phyloP scores from a whole-genome alignment of 2,797 vertebrate genomes.

The Aulostomus chinensis region DNA sequence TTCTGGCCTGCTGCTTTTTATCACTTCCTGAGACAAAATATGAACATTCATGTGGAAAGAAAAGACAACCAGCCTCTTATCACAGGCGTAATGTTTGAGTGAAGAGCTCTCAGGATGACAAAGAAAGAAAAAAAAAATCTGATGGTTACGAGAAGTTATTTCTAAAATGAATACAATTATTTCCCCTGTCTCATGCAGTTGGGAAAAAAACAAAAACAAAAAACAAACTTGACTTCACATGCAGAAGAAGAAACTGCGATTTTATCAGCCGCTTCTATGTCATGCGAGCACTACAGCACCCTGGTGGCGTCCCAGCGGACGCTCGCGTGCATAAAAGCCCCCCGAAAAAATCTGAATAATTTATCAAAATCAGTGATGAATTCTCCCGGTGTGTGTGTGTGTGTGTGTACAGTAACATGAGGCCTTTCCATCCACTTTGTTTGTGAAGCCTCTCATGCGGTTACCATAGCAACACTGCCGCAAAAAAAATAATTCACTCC shows the following conservation, averaged over 20 bases:
- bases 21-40: slow-evolving; percentile 45
- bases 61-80: slow-evolving; percentile 40
- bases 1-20: slow-evolving; percentile 53
- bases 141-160: slow-evolving; percentile 1
- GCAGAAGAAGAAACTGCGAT: too few relatives aligned
- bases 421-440: too few relatives aligned
- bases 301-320: not conserved
- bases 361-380: too few relatives aligned
- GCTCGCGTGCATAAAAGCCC: not conserved
- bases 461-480: slow-evolving; percentile 54
- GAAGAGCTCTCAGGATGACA: slow-evolving; percentile 40
- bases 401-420: too few relatives aligned
- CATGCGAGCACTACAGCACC: slow-evolving; percentile 26
- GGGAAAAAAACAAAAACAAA: not conserved
- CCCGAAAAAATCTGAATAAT: too few relatives aligned
- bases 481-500: slow-evolving; percentile 44
- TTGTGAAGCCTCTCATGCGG: slow-evolving; percentile 29
- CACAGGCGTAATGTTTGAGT: slow-evolving; percentile 31
- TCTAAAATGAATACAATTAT: slow-evolving; percentile 14
- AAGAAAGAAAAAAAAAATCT: too few relatives aligned
- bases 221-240: slow-evolving; percentile 1
- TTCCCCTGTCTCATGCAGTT: slow-evolving; percentile 3
- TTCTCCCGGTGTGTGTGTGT: too few relatives aligned
- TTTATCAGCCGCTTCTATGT: too few relatives aligned
- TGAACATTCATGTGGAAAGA: slow-evolving; percentile 52